phyloP scores from a whole-genome alignment of 1,140 invertebrate species.

The Drosophila nigrodunni region DNA sequence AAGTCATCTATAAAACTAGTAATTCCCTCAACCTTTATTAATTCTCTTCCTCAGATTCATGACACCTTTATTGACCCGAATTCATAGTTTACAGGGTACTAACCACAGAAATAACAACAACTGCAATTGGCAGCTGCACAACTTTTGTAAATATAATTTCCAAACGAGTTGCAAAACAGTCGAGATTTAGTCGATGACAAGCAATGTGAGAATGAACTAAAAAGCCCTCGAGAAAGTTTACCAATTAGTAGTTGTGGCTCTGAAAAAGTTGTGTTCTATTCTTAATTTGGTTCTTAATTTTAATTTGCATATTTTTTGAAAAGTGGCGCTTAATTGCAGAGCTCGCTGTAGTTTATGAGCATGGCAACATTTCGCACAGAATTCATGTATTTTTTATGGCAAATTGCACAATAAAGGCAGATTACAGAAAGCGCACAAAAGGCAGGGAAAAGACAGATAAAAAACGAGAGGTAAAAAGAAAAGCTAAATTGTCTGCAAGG shows the following conservation, averaged over 20 bases:
- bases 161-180: conserved; percentile 22
- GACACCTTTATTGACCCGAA: too few species aligned
- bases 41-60: too few species aligned
- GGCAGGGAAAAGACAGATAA: not conserved
- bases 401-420: conserved; percentile 54
- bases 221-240: conserved; percentile 54
- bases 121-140: conserved; percentile 43
- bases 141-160: conserved; percentile 60
- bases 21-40: too few species aligned
- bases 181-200: conserved; percentile 10
- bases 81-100: not conserved
- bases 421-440: conserved; percentile 5
- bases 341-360: conserved; percentile 50
- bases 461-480: not conserved
- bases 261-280: conserved; percentile 21
- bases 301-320: conserved; percentile 10
- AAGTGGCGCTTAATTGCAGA: conserved; percentile 67
- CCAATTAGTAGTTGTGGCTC: conserved; percentile 56
- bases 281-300: not conserved
- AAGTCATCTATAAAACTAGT: too few species aligned
- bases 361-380: conserved; percentile 9
- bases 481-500: conserved; percentile 56
- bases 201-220: conserved; percentile 9
- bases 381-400: conserved; percentile 63
- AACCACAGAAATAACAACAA: not conserved